Conservation (phyloP, 2,888 invertebrate species). For the Alviniconcha strummeri region DNA sequence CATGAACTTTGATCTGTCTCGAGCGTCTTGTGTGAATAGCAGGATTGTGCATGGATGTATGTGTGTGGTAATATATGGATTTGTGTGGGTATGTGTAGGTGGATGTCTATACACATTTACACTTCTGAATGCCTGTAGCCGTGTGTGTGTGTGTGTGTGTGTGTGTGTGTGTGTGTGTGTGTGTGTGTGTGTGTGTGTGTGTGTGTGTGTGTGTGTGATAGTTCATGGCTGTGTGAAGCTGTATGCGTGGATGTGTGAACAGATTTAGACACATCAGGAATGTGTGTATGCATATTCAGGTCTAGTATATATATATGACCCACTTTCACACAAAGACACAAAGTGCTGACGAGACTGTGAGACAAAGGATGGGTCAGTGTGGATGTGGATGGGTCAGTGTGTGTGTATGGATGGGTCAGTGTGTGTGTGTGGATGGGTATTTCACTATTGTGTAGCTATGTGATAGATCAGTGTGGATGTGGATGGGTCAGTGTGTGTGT, state of each 20-base stretch:
- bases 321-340: neutral
- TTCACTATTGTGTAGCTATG: no score
- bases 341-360: constrained; percentile 35
- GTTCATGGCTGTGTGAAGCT: neutral
- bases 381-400: constrained; percentile 47
- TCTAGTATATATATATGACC: no score
- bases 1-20: neutral
- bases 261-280: neutral
- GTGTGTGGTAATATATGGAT: neutral
- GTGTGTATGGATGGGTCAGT: no score
- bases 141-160: constrained; percentile 44
- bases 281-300: neutral
- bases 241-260: neutral
- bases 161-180: constrained; percentile 50
- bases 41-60: neutral
- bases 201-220: constrained; percentile 30
- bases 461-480: no score
- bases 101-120: neutral
- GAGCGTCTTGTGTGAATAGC: neutral
- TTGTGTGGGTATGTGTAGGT: neutral
- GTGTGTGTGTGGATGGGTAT: no score
- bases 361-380: constrained; percentile 27
- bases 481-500: no score
- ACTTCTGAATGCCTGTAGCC: constrained; percentile 13
- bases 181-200: constrained; percentile 36